Percentiles rank a stretch among this genome's conserved stretches.
phyloP scores from a whole-genome alignment of 37 sponge, comb jelly and placozoan species.

The Hexactinellida sp. region DNA sequence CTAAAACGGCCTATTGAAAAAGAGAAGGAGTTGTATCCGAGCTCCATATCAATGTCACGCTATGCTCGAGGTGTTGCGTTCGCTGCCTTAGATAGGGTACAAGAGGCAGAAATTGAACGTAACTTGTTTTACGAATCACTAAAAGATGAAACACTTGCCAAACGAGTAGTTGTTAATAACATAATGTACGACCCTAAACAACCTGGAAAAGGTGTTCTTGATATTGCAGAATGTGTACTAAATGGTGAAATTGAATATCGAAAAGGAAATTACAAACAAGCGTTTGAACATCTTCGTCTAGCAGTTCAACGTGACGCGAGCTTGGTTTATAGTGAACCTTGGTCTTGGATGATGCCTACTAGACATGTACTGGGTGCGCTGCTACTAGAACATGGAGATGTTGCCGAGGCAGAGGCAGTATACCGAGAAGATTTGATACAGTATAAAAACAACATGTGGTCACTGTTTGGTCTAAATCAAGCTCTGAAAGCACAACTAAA shows the following conservation, averaged over 20 bases:
- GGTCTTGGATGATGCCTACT: constrained; percentile 58
- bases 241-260: constrained; percentile 50
- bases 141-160: constrained; percentile 26
- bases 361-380: constrained; percentile 44
- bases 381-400: constrained; percentile 41
- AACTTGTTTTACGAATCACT: constrained; percentile 24
- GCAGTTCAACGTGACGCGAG: constrained; percentile 39
- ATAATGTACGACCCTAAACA: constrained; percentile 33
- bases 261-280: constrained; percentile 32
- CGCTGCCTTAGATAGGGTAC: constrained; percentile 31
- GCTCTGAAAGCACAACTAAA: constrained; percentile 24
- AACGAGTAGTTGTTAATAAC: constrained; percentile 31
- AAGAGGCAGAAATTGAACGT: constrained; percentile 37
- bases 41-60: constrained; percentile 26
- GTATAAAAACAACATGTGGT: constrained; percentile 48
- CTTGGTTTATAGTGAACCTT: constrained; percentile 39
- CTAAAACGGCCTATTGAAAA: constrained; percentile 32
- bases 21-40: constrained; percentile 32
- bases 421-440: constrained; percentile 32
- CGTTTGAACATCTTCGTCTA: constrained; percentile 33
- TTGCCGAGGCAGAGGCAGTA: constrained; percentile 32
- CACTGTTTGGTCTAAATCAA: constrained; percentile 33
- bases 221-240: constrained; percentile 40
- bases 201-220: constrained; percentile 29
- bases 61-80: constrained; percentile 55